A percentile compares a stretch with the other conserved stretches of the same genome.
Evolutionary conservation across 2,888 invertebrate genomes (phyloP).

Genomic region (Spodoptera littoralis): DNA sequence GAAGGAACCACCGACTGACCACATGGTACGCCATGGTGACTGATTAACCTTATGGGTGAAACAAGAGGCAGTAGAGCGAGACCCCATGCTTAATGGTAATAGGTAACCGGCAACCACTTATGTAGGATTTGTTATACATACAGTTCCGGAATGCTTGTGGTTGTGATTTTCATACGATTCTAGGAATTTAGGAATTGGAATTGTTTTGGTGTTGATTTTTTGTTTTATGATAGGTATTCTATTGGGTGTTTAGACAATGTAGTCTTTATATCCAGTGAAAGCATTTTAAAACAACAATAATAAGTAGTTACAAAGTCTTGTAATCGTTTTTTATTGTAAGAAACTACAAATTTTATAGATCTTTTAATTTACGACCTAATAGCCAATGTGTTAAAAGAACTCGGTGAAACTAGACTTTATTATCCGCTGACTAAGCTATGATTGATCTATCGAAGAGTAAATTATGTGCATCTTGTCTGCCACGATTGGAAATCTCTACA

Average conservation of each 20-base stretch:
- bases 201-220: neutral
- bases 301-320: too few relatives aligned
- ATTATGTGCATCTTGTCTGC: conserved; percentile 22
- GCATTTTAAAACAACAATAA: too few relatives aligned
- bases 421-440: conserved; percentile 24
- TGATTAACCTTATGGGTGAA: conserved; percentile 43
- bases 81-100: conserved; percentile 25
- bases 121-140: neutral
- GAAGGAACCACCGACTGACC: conserved; percentile 64
- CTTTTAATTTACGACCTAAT: too few relatives aligned
- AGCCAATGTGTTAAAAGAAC: too few relatives aligned
- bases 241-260: too few relatives aligned
- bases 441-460: conserved; percentile 33
- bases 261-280: too few relatives aligned
- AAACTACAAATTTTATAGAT: too few relatives aligned
- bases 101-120: conserved; percentile 4
- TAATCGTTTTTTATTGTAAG: too few relatives aligned
- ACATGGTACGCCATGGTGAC: conserved; percentile 42
- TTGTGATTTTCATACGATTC: too few relatives aligned
- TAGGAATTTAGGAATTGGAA: neutral
- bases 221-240: too few relatives aligned
- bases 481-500: conserved; percentile 28
- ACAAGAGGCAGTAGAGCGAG: conserved; percentile 10
- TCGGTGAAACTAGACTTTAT: neutral
- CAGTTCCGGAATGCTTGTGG: conserved; percentile 8